Conservation (phyloP, 2,888 invertebrate species). For the Girardia tigrina region DNA sequence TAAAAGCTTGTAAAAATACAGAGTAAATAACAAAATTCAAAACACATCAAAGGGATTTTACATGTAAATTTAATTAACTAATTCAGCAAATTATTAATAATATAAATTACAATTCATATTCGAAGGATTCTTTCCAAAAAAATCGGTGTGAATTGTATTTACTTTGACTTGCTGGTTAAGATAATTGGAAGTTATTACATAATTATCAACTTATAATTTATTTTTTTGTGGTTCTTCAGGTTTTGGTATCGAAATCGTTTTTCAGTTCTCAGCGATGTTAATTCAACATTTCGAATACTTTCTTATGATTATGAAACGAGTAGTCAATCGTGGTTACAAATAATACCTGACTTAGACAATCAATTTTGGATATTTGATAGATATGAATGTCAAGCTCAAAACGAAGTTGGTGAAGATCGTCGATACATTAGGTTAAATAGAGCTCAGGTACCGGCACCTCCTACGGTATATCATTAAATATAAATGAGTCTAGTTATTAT, state of each 20-base stretch:
- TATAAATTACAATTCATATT: no score
- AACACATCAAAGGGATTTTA: no score
- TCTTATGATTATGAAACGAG: conserved; percentile 34
- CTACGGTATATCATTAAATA: conserved; percentile 18
- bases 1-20: no score
- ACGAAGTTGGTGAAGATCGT: neutral
- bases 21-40: no score
- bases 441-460: conserved; percentile 31
- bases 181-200: no score
- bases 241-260: conserved; percentile 32
- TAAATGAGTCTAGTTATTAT: neutral
- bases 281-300: conserved; percentile 34
- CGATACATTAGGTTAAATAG: conserved; percentile 29
- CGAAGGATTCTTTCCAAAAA: no score
- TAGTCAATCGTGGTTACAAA: conserved; percentile 34
- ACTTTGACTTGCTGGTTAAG: no score
- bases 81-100: no score
- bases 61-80: no score
- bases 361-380: conserved; percentile 35
- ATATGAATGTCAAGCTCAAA: conserved; percentile 35
- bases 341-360: conserved; percentile 24
- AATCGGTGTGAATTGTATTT: no score
- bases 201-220: no score
- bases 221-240: neutral
- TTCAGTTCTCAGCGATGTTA: conserved; percentile 28